These are phyloP conservation scores for Rhagoletis zephyria DNA, from an alignment of 1,140 invertebrate species.

Conservation along the genomic window DNA sequence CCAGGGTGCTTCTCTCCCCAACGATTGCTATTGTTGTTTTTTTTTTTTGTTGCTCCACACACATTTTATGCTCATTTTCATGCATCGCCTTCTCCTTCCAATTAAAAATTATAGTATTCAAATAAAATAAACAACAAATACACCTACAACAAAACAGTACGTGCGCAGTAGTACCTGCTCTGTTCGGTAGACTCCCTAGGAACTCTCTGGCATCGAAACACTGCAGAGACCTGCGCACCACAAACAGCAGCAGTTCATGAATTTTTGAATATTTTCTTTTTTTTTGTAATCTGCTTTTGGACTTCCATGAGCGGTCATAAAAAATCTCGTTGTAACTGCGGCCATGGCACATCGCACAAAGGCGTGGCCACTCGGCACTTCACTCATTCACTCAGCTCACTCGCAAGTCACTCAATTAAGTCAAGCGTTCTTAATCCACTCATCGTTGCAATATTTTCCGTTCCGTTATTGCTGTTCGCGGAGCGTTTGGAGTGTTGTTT, in stretches of 20 bases:
- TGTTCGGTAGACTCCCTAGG: neutral
- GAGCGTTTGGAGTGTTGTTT: neutral
- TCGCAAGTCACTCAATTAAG: neutral
- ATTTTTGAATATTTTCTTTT: neutral
- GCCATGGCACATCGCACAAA: neutral
- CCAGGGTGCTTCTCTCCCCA: neutral
- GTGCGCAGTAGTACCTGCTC: conserved; percentile 12
- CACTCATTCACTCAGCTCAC: neutral
- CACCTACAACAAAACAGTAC: neutral
- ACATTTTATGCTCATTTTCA: conserved; percentile 68
- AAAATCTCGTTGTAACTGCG: neutral
- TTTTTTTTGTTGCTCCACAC: conserved; percentile 64
- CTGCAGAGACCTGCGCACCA: conserved; percentile 10
- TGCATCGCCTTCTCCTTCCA: conserved; percentile 45
- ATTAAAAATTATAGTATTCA: conserved; percentile 21
- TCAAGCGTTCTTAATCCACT: neutral
- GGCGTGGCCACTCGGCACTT: neutral
- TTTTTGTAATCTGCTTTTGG: neutral
- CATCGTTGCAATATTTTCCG: neutral
- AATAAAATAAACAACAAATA: conserved; percentile 10
- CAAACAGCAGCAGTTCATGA: neutral
- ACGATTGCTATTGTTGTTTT: neutral
- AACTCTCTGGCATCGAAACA: conserved; percentile 11
- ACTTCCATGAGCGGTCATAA: neutral
- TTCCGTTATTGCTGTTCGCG: neutral